Evolutionary conservation across 2,888 invertebrate species (phyloP), one percentile per base, ranked within the genome.

Genomic region (Mycalesis mineus): DNA sequence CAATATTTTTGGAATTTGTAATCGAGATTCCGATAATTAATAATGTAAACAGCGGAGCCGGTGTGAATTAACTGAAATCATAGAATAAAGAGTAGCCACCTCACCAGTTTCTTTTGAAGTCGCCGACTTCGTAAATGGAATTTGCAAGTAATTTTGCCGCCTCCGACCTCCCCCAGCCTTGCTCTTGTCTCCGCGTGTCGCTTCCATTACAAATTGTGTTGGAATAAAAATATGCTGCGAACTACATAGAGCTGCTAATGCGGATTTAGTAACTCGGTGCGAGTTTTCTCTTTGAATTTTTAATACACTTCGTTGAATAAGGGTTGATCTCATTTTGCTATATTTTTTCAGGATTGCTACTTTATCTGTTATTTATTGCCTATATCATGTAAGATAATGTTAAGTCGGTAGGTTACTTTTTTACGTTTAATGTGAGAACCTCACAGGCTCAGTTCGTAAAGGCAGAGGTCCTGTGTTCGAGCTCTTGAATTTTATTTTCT

Each of bases 171-270:
- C 65, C 66, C 73, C 69, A 69, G 71, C 77, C 77, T 77, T 82
- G 83, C 85, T 86, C 86, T 85, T 87, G 88, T 88, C 85, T 87
- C 86, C 78, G 84, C 84, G 84, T 87, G 84, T 87, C 88, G 82
- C 84, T 84, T 85, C 87, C 88, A 87, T 88, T 88, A 88, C 87
- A 88, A 88, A 88, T 88, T 88, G 87, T 88, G 88, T 87, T 89
- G 84, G 87, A 80, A 88, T 88, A 88, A 88, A 88, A 88, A 89
- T 88, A 87, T 87, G 75, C 71, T 61, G 62, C 7, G 68, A 78
- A 68, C 49, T 69, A 55, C 72, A 77, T 64, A 71, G 81, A 84
- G 86, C 51, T 72, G 80, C 55, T 74, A 60, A 59, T 62, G 49
- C 52, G 49, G 60, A 62, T 62, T 60, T 55, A 60, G 60, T 44